These are phyloP conservation scores for Nesogale talazaci DNA, from an alignment of 2,113 vertebrate species.

Conservation along the genomic window DNA sequence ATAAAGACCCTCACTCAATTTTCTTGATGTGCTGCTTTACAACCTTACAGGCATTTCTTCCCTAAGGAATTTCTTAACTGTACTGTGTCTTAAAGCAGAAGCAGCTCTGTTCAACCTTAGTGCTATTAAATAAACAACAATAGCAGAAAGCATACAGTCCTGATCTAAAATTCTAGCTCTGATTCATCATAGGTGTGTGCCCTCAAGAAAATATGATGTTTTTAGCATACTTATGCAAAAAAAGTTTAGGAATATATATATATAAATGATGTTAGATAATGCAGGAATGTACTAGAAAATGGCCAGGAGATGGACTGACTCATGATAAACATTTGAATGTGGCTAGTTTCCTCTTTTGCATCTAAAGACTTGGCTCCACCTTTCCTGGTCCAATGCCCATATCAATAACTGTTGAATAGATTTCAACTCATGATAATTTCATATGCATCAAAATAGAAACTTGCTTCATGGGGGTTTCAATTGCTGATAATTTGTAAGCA, in stretches of 20 bases:
- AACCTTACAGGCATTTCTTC: background rate
- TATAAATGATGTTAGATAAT: background rate
- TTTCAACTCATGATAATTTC: background rate
- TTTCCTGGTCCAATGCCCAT: background rate
- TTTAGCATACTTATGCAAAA: constrained; percentile 25
- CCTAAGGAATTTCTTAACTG: background rate
- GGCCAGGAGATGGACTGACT: background rate
- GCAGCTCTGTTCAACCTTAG: background rate
- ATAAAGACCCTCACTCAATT: background rate
- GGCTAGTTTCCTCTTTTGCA: background rate
- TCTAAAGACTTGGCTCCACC: background rate
- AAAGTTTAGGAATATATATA: background rate
- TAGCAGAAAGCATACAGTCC: background rate
- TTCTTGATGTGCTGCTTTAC: background rate
- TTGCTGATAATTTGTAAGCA: background rate
- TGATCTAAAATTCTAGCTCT: background rate
- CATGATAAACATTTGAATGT: background rate
- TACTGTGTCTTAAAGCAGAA: background rate
- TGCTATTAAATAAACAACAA: background rate
- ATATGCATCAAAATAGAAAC: background rate
- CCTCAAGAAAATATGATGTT: background rate
- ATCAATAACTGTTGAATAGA: background rate
- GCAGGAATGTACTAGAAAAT: background rate
- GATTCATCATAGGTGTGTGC: background rate
- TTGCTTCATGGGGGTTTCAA: background rate